These are phyloP conservation scores for Prenolepis imparis DNA, from an alignment of 2,888 invertebrate genomes.

Conservation along the genomic window DNA sequence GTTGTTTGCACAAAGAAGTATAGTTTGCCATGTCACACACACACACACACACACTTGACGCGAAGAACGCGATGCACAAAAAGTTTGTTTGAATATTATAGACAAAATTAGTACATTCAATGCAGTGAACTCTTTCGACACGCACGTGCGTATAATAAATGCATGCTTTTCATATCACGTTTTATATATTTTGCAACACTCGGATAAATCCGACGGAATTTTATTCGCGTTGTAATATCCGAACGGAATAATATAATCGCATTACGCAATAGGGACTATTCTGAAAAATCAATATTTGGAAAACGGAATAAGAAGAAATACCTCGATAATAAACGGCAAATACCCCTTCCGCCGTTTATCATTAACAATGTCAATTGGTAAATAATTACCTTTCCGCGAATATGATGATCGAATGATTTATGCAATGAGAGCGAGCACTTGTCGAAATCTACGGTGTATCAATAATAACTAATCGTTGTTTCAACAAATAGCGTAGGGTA, in stretches of 20 bases:
- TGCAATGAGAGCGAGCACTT: slow-evolving; percentile 11
- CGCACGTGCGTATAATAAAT: not conserved
- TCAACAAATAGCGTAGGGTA: slow-evolving; percentile 25
- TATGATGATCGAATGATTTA: slow-evolving; percentile 42
- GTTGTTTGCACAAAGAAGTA: slow-evolving; percentile 5
- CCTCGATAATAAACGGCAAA: slow-evolving; percentile 25
- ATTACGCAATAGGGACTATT: not conserved
- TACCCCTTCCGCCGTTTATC: not conserved
- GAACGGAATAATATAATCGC: not conserved
- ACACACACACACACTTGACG: too few relatives aligned
- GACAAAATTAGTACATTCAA: slow-evolving; percentile 27
- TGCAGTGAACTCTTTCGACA: slow-evolving; percentile 29
- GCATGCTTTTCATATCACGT: not conserved
- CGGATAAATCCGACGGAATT: not conserved
- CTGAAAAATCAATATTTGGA: slow-evolving; percentile 20
- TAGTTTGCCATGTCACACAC: slow-evolving; percentile 3
- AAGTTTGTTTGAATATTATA: slow-evolving; percentile 24
- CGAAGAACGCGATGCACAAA: slow-evolving; percentile 10
- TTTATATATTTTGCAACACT: slow-evolving; percentile 26
- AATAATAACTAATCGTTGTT: slow-evolving; percentile 43
- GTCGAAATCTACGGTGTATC: slow-evolving; percentile 31
- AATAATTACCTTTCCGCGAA: slow-evolving; percentile 15
- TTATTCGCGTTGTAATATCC: slow-evolving; percentile 16
- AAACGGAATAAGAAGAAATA: slow-evolving; percentile 1
- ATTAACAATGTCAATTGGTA: slow-evolving; percentile 32